Evolutionary conservation across 2,888 invertebrate genomes (phyloP), one percentile per base, ranked within the genome.

Genomic region (Brachypalpus laphriformis): DNA sequence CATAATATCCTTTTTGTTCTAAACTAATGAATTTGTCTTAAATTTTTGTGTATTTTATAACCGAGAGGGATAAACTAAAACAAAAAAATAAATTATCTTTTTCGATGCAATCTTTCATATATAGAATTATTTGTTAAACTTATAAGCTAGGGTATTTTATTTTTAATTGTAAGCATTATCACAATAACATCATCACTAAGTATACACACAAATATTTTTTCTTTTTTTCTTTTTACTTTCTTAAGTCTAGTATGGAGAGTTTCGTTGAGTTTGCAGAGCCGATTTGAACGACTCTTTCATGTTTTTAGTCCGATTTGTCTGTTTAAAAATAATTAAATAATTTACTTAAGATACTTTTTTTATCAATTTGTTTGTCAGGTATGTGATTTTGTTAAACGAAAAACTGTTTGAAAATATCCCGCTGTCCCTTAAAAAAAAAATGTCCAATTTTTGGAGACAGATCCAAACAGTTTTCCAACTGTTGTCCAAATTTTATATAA

Each of bases 131-230:
- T 54, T 54, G n/a, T 47, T 42, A n/a, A 14, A 16, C 56, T 74
- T 74, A 63, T 9, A 22, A 9, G 5, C 14, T 66, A 81, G 18
- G 61, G 45, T 63, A 54, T 68, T 75, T 70, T 28, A n/a, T n/a
- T 65, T 71, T 40, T 49, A 81, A 75, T 75, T 65, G 63, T 85
- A 80, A 75, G 74, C 81, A 81, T 85, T 85, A 85, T 85, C 85
- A 85, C 85, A 85, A 78, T 78, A 71, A 85, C 85, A 76, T 81
- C 85, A 85, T 85, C 85, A 85, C 85, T 85, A 65, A 76, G 80
- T 75, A 75, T 75, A 81, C 68, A 83, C 37, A 78, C 68, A 74
- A 76, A 54, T 63, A 11, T 63, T 2, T 18, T 45, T 18, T 25
- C 11, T 54, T 65, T 47, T n/a, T 63, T 18, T 18, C 8, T 56